phyloP scores from a whole-genome alignment of 2,797 vertebrate species.

The Sebastes cheni region DNA sequence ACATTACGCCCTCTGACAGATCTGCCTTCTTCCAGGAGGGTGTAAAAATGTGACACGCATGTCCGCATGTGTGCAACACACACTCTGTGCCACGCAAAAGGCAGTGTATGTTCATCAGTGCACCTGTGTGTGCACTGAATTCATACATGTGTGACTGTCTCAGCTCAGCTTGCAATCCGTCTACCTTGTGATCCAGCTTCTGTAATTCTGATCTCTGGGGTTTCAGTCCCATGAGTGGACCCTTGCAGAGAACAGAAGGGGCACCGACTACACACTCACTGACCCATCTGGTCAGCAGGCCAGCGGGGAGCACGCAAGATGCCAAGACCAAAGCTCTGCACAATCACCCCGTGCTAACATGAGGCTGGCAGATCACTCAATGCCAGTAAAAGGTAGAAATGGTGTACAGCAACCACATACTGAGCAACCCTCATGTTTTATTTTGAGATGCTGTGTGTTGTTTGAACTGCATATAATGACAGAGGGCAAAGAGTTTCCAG shows the following conservation, averaged over 20 bases:
- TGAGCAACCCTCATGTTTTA: constrained; percentile 37
- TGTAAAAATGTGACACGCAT: constrained; percentile 2
- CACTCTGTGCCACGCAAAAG: neutral
- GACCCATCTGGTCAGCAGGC: constrained; percentile 74
- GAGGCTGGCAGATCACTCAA: constrained; percentile 50
- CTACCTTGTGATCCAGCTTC: constrained; percentile 55
- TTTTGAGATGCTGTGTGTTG: constrained; percentile 37
- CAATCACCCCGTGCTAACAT: constrained; percentile 50
- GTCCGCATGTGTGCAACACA: neutral
- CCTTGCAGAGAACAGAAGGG: constrained; percentile 74
- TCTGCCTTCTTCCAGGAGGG: constrained; percentile 3
- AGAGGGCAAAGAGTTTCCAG: constrained; percentile 24
- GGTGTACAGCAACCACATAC: constrained; percentile 26
- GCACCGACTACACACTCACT: constrained; percentile 55
- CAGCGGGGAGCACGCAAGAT: constrained; percentile 43
- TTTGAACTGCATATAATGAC: constrained; percentile 28
- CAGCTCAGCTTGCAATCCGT: constrained; percentile 54
- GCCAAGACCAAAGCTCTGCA: constrained; percentile 60
- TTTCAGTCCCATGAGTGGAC: constrained; percentile 66
- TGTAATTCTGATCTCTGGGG: constrained; percentile 58
- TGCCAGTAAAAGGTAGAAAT: constrained; percentile 43
- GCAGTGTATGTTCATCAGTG: neutral
- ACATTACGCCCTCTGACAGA: constrained; percentile 21
- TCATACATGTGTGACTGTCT: constrained; percentile 12
- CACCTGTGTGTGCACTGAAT: constrained; percentile 18